Percentiles rank a stretch among this genome's conserved stretches.
Conservation (phyloP, 2,888 invertebrate species). For the Disparrhopalites patrizii region DNA sequence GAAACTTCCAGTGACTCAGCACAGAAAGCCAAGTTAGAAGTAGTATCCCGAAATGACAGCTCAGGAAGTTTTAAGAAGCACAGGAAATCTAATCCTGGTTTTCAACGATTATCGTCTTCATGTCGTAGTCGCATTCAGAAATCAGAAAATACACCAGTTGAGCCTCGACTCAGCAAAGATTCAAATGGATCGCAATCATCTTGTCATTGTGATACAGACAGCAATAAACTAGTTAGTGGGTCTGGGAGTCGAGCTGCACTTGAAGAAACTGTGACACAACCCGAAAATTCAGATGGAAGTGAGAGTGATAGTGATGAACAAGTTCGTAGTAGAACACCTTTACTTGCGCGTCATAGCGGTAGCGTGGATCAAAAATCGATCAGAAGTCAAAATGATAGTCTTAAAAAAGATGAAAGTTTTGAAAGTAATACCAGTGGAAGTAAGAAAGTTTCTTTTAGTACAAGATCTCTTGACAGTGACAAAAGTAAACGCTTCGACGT, state of each 20-base stretch:
- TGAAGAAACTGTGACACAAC: slow-evolving; percentile 15
- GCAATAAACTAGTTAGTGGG: neutral
- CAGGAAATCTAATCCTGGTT: neutral
- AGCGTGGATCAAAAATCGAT: slow-evolving; percentile 16
- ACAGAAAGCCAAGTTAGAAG: neutral
- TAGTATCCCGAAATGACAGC: neutral
- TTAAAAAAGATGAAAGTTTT: slow-evolving; percentile 27
- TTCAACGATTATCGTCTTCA: slow-evolving; percentile 1
- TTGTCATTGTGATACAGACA: neutral
- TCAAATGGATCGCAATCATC: neutral
- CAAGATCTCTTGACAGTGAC: slow-evolving; percentile 37
- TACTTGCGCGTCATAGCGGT: slow-evolving; percentile 16
- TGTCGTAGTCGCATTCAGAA: neutral
- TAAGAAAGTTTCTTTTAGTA: slow-evolving; percentile 46
- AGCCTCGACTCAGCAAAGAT: neutral
- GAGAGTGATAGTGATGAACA: slow-evolving; percentile 47
- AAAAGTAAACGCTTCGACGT: slow-evolving; percentile 1
- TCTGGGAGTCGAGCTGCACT: slow-evolving; percentile 40
- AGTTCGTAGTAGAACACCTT: slow-evolving; percentile 27
- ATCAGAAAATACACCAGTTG: neutral
- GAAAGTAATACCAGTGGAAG: slow-evolving; percentile 24
- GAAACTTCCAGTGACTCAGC: slow-evolving; percentile 48
- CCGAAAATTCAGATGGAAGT: slow-evolving; percentile 30
- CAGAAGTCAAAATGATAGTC: slow-evolving; percentile 35
- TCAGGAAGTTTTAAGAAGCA: neutral